Evolutionary conservation across 1,140 invertebrate genomes (phyloP).

Genomic region (Drosophila melanogaster): Release_6_plus_ISO1_MT NC_004354.4:4042501-4043000

Average conservation of each 20-base stretch:
- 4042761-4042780: slow-evolving; percentile 51
- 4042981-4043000: not conserved
- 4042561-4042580: slow-evolving; percentile 77
- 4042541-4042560: slow-evolving; percentile 11
- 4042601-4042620: not conserved
- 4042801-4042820: slow-evolving; percentile 5
- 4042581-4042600: slow-evolving; percentile 65
- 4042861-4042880: slow-evolving; percentile 11
- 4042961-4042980: not conserved
- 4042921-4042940: too few relatives aligned
- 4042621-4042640: slow-evolving; percentile 1
- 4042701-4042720: slow-evolving; percentile 28
- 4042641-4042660: slow-evolving; percentile 17
- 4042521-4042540: too few relatives aligned
- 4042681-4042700: slow-evolving; percentile 47
- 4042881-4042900: not conserved
- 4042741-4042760: slow-evolving; percentile 81
- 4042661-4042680: slow-evolving; percentile 1
- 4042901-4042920: not conserved
- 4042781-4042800: slow-evolving; percentile 18
- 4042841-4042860: slow-evolving; percentile 81
- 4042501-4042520: too few relatives aligned
- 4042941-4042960: too few relatives aligned
- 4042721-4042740: slow-evolving; percentile 61
- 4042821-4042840: slow-evolving; percentile 55